Conservation (phyloP, 1,140 invertebrate species). For the Diabrotica virgifera region DNA sequence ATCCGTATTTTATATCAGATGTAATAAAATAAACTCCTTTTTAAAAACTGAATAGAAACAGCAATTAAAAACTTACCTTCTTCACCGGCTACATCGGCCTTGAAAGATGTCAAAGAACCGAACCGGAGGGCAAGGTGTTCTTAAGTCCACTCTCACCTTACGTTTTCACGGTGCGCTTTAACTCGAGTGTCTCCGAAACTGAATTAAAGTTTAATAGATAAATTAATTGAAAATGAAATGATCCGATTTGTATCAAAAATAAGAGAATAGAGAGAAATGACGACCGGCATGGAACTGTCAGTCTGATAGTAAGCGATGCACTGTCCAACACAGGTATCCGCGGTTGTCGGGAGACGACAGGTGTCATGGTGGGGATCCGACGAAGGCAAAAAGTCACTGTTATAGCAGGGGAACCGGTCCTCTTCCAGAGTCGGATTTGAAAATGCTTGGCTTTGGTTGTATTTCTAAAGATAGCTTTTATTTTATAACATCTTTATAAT, state of each 20-base stretch:
- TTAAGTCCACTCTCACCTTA: neutral
- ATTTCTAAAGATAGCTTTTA: too few species aligned
- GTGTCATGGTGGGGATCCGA: constrained; percentile 8
- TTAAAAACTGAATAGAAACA: too few species aligned
- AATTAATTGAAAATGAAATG: neutral
- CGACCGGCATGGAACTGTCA: constrained; percentile 7
- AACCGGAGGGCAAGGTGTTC: neutral
- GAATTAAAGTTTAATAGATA: neutral
- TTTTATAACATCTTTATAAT: too few species aligned
- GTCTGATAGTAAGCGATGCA: constrained; percentile 11
- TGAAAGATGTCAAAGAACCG: constrained; percentile 2
- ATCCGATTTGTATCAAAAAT: neutral
- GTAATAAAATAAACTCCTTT: too few species aligned
- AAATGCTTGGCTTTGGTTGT: too few species aligned
- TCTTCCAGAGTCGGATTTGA: neutral
- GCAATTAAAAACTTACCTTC: neutral
- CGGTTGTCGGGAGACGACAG: constrained; percentile 8
- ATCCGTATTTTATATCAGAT: too few species aligned
- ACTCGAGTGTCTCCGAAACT: neutral
- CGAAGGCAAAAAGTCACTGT: constrained; percentile 17
- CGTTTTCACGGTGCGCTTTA: neutral
- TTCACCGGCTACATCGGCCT: neutral
- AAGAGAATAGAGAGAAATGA: neutral
- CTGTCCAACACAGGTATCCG: constrained; percentile 6
- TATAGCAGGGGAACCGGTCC: constrained; percentile 9